Base-by-base conservation (phyloP, 2,797 vertebrate species). In the Brachyalestes nurse region DNA sequence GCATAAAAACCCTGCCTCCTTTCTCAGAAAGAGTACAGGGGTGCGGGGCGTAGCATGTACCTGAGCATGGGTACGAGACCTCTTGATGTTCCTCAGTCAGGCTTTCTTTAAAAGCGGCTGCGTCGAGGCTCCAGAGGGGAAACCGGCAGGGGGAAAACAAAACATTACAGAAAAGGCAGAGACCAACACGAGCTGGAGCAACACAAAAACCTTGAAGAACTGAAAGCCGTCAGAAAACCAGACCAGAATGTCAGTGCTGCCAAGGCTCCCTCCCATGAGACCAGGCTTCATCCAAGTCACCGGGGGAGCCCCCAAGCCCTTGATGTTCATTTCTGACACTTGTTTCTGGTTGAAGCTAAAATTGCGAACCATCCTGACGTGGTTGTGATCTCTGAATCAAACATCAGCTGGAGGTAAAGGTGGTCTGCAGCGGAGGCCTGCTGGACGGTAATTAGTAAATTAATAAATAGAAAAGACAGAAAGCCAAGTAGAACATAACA, bases 241-340 rank as follows among this genome's bases (percentile, higher is more conserved):
- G 67, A 58, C 66, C 38, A n/a, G 21, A 77, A 57, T 25, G 61
- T 49, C 67, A 77, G 40, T 13, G 2, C 61, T 78, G 69, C 75
- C 75, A 78, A 82, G 25, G 4, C 53, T 8, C 40, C 23, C 25
- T 67, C 75, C 70, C 75, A 25, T 0, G 51, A 73, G 64, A 8
- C 55, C 1, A 1, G 16, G 6, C 21, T 62, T 71, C 66, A 71
- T 21, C 51, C 55, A 61, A 58, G 67, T 38, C 62, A 21, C 73
- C 17, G 21, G 28, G 70, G 61, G 64, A 21, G 60, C 38, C 49
- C 58, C 2, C 2, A 53, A 51, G 60, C 23, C 23, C 51, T 67
- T 40, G 40, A 60, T 69, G 69, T 66, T 67, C 69, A 51, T 62
- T 51, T 72, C 13, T 45, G 45, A 71, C 45, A 51, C 40, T n/a